A percentile compares a stretch with the other conserved stretches of the same genome.
These are phyloP conservation scores for Rachycentron canadum DNA, from an alignment of 2,797 vertebrate species.

Conservation along the genomic window DNA sequence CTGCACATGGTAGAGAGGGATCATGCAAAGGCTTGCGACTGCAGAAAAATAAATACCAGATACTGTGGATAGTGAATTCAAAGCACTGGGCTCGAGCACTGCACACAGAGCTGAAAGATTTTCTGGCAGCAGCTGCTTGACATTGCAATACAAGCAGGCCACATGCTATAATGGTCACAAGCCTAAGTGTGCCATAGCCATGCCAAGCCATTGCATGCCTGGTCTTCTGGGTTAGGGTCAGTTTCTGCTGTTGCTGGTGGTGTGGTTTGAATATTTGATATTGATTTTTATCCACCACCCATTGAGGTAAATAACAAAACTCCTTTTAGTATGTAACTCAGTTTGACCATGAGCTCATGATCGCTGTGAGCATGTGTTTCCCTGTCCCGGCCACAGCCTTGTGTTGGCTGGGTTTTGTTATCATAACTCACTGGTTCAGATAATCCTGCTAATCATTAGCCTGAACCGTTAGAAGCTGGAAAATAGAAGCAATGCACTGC, in stretches of 20 bases:
- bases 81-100: constrained; percentile 16
- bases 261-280: constrained; percentile 1
- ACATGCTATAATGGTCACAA: constrained; percentile 29
- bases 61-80: constrained; percentile 3
- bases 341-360: constrained; percentile 2
- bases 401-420: constrained; percentile 29
- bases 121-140: constrained; percentile 21
- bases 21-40: constrained; percentile 25
- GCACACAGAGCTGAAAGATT: constrained; percentile 21
- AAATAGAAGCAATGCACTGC: constrained; percentile 20
- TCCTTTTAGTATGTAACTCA: background rate
- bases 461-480: constrained; percentile 39
- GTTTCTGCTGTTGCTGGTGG: constrained; percentile 12
- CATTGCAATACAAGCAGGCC: constrained; percentile 24
- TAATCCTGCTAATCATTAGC: constrained; percentile 67
- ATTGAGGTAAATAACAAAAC: constrained; percentile 34
- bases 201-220: constrained; percentile 43
- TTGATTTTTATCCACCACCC: background rate
- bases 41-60: constrained; percentile 12
- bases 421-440: constrained; percentile 50
- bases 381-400: constrained; percentile 4
- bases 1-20: background rate
- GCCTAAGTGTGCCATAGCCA: constrained; percentile 25
- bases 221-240: constrained; percentile 25
- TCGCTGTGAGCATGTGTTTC: constrained; percentile 10